Conservation (phyloP, 2,888 invertebrate genomes). For the Galeruca laticollis region DNA sequence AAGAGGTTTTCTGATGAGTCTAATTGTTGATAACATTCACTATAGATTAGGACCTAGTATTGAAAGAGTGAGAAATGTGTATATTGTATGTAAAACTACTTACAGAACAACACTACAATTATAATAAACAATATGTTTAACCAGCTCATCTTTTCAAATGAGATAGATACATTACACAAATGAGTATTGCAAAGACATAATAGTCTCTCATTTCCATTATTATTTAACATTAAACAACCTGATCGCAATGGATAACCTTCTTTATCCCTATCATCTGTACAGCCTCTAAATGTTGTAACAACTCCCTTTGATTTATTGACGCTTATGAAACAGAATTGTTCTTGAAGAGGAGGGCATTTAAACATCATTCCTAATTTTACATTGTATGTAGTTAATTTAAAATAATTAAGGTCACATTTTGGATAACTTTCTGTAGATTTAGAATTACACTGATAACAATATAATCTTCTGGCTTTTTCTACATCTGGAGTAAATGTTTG, state of each 20-base stretch:
- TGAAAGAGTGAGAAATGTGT: too few species aligned
- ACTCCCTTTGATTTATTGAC: not conserved
- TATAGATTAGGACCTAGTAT: too few species aligned
- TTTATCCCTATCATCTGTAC: conserved; percentile 11
- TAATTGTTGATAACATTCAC: too few species aligned
- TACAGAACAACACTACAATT: not conserved
- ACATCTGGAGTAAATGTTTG: conserved; percentile 8
- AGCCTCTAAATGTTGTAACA: conserved; percentile 15
- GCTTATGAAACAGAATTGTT: conserved; percentile 27
- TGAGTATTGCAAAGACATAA: conserved; percentile 29
- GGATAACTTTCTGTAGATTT: conserved; percentile 14
- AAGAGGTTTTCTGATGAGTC: too few species aligned
- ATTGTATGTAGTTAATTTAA: conserved; percentile 18
- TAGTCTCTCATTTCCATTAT: not conserved
- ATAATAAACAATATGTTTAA: not conserved
- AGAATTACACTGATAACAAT: conserved; percentile 35
- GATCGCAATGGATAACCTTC: conserved; percentile 18
- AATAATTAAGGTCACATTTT: conserved; percentile 25
- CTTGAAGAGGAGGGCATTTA: conserved; percentile 24
- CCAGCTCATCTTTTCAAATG: not conserved
- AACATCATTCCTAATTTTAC: conserved; percentile 27
- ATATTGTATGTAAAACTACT: not conserved
- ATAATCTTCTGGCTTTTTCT: conserved; percentile 18
- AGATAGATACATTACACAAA: conserved; percentile 23
- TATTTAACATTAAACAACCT: conserved; percentile 18